Base-by-base conservation (phyloP, 2,888 invertebrate genomes). In the Carterocephalus palaemon region DNA sequence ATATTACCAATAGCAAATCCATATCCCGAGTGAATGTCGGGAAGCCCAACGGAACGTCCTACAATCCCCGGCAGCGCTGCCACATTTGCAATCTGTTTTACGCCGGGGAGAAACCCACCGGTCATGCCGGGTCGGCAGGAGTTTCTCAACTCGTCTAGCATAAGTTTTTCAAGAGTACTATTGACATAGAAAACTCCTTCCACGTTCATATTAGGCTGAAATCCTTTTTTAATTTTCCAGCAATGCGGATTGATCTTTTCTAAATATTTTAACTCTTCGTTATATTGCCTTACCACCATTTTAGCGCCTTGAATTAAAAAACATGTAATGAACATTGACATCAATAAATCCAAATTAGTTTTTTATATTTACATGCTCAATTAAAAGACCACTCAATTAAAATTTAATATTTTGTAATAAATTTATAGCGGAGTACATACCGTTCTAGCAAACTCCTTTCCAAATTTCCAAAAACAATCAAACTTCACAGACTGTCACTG, bases 151-250 rank as follows among this genome's bases (percentile, higher is more conserved):
- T 99, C 99, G 28, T 99, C 99, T 70, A 99, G 92, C 98, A 99
- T 99, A 1, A 99, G 88, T 61, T 92, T 93, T 75, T 99, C 99
- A 57, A 99, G 87, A 3, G 92, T 91, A 49, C 89, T 89, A 70
- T 99, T 99, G 0, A 98, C 98, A 77, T 98, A 99, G 80, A 99
- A 99, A 16, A 95, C 87, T 9, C 99, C 99, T 83, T 99, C 99
- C 6, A 98, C 98, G 64, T 97, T 98, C 99, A 99, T 99, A 66
- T 99, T 98, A 0, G 98, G 98, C 68, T 99, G 99, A 77, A 99
- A 99, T 2, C 98, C 99, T 75, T 96, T 99, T 69, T 98, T 98
- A 52, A 99, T 99, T 67, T 90, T 91, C 97, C 98, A 99, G 59
- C 92, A 92, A 67, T 92, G 88, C 7, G 93, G 90, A 61, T 90